Evolutionary conservation across 2,888 invertebrate species (phyloP), one percentile per base, ranked within the genome.

Genomic region (Epinotia ramella): DNA sequence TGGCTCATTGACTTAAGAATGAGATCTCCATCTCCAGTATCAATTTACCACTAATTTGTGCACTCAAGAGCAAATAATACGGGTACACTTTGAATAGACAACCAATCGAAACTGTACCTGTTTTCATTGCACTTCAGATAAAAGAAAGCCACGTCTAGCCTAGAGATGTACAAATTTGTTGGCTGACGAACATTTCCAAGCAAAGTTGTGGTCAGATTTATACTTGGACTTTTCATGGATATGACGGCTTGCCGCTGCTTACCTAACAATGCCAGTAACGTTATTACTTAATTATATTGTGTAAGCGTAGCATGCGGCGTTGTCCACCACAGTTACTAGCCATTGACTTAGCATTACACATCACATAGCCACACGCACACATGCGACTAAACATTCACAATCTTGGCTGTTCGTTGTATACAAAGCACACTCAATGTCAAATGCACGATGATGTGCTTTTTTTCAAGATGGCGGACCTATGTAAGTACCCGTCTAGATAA

Each of bases 401-500:
- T 40, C 53, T 62, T 75, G 71, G 72, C 76, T 76, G 76, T 62
- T 62, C 66, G 66, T 72, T 56, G 53, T 71, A 57, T 64, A 76
- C 64, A 44, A 64, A 72, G 76, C 76, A 76, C 76, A 72, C 64
- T 75, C 62, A 33, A 57, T 72, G 72, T 76, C 53, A 64, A 64
- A 76, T 67, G 76, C 76, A 72, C 63, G 75, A 59, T n/a, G 62
- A 67, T 71, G 75, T 76, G 75, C 71, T 71, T 66, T 24, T 59
- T 46, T 40, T 53, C 64, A 60, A 49, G 49, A 59, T 44, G 66
- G 67, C 6, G 28, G 20, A 66, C 16, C 33, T 40, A 40, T 40
- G 71, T 72, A 72, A 72, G 71, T 72, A 72, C 66, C 76, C 76
- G 76, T 72, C 76, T 72, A 76, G 67, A 40, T 24, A 62, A 62